phyloP scores from a whole-genome alignment of 2,888 invertebrate genomes.

The Ornithoptera priamus region DNA sequence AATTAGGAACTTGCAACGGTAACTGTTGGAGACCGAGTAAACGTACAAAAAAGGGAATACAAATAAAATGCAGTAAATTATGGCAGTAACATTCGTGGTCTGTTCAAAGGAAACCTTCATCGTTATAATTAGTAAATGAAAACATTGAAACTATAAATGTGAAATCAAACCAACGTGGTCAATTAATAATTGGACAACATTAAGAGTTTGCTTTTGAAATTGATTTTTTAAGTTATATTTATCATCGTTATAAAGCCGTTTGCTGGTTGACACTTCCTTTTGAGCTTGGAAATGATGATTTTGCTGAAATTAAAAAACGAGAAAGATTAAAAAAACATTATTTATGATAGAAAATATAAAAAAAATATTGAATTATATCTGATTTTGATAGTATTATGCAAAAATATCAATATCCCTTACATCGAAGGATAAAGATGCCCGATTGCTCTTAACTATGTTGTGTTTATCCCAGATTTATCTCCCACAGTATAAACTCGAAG shows the following conservation, averaged over 20 bases:
- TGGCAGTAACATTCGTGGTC: slow-evolving; percentile 17
- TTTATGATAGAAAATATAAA: neutral
- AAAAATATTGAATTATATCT: too few species aligned
- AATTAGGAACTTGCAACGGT: slow-evolving; percentile 38
- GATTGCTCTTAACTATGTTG: too few species aligned
- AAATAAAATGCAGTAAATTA: slow-evolving; percentile 26
- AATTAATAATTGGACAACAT: neutral
- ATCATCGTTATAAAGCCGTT: slow-evolving; percentile 43
- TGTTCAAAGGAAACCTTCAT: neutral
- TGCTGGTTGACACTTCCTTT: slow-evolving; percentile 41
- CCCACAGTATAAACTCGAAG: too few species aligned
- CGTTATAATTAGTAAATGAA: neutral
- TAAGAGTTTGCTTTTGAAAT: neutral
- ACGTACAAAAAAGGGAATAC: slow-evolving; percentile 20
- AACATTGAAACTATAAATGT: neutral
- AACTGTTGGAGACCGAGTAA: slow-evolving; percentile 28
- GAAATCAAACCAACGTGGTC: neutral
- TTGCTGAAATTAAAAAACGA: slow-evolving; percentile 49
- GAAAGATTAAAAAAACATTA: neutral
- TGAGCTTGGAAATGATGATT: slow-evolving; percentile 39
- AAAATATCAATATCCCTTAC: too few species aligned
- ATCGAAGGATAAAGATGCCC: too few species aligned
- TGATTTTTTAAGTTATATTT: neutral
- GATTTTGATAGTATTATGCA: too few species aligned
- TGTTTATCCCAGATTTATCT: too few species aligned